Percentiles rank a stretch among this genome's conserved stretches.
phyloP scores from a whole-genome alignment of 2,888 invertebrate species.

The Troides aeacus region DNA sequence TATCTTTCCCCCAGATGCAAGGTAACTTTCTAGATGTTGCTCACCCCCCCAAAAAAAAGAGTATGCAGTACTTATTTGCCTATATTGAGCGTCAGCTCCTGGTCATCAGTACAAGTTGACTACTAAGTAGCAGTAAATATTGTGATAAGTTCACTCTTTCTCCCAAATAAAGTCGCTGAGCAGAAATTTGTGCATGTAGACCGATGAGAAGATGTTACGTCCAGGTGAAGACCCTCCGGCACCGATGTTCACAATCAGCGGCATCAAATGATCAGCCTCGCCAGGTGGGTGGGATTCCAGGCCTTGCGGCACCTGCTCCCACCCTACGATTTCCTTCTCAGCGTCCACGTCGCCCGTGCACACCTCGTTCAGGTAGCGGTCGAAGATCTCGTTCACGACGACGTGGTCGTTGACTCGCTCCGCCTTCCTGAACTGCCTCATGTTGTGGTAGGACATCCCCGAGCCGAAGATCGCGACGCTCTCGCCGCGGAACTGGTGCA shows the following conservation, averaged over 20 bases:
- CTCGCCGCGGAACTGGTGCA: conserved; percentile 46
- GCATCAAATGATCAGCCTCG: conserved; percentile 54
- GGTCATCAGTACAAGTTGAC: too few species aligned
- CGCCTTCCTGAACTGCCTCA: conserved; percentile 37
- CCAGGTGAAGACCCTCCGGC: conserved; percentile 44
- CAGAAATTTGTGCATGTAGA: conserved; percentile 42
- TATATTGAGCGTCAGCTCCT: too few species aligned
- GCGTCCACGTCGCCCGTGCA: conserved; percentile 34
- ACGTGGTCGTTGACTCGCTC: conserved; percentile 28
- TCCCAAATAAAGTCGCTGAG: conserved; percentile 51
- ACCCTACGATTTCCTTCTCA: conserved; percentile 36
- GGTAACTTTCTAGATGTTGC: too few species aligned
- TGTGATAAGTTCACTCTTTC: not conserved
- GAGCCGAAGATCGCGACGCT: conserved; percentile 51
- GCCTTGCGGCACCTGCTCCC: conserved; percentile 41
- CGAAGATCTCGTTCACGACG: conserved; percentile 40
- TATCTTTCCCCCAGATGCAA: too few species aligned
- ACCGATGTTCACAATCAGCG: conserved; percentile 47
- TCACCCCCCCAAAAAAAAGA: too few species aligned
- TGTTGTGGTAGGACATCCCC: conserved; percentile 50
- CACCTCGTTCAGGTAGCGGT: conserved; percentile 39
- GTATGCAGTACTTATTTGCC: too few species aligned
- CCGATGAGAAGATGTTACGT: conserved; percentile 42
- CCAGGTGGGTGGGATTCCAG: conserved; percentile 43
- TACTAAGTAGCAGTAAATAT: too few species aligned